phyloP scores from a whole-genome alignment of 2,888 invertebrate genomes.

The Lasioglossum villosulum region DNA sequence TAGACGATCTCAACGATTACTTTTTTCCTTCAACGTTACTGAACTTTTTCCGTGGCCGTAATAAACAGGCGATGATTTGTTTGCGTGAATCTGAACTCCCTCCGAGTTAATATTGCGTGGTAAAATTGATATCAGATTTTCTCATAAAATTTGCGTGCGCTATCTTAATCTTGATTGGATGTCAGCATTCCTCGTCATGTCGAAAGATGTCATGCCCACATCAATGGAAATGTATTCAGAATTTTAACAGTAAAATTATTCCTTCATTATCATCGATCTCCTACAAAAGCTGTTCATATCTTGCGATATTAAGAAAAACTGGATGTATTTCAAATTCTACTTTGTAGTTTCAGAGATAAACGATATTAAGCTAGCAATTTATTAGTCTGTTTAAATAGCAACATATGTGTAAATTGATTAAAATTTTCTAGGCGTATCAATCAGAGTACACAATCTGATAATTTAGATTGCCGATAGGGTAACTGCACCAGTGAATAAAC shows the following conservation, averaged over 20 bases:
- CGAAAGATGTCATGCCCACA: background rate
- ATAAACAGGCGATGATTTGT: slow-evolving; percentile 4
- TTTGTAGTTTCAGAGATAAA: background rate
- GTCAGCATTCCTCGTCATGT: background rate
- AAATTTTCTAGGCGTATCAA: background rate
- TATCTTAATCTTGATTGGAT: slow-evolving; percentile 15
- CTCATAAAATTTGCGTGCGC: slow-evolving; percentile 22
- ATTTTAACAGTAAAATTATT: background rate
- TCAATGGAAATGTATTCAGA: background rate
- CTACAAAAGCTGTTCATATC: background rate
- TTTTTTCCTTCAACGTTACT: background rate
- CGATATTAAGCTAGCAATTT: background rate
- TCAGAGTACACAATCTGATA: background rate
- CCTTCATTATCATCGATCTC: background rate
- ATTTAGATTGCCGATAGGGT: background rate
- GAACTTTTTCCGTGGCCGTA: background rate
- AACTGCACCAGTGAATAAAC: no score
- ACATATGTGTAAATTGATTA: background rate
- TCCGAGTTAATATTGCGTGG: background rate
- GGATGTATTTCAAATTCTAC: background rate
- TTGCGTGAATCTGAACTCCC: background rate
- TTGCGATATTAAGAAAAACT: background rate
- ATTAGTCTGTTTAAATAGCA: background rate
- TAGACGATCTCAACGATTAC: background rate
- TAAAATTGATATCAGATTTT: slow-evolving; percentile 7